Evolutionary conservation across 2,888 invertebrate genomes (phyloP).

Genomic region (Galerucella nymphaeae): DNA sequence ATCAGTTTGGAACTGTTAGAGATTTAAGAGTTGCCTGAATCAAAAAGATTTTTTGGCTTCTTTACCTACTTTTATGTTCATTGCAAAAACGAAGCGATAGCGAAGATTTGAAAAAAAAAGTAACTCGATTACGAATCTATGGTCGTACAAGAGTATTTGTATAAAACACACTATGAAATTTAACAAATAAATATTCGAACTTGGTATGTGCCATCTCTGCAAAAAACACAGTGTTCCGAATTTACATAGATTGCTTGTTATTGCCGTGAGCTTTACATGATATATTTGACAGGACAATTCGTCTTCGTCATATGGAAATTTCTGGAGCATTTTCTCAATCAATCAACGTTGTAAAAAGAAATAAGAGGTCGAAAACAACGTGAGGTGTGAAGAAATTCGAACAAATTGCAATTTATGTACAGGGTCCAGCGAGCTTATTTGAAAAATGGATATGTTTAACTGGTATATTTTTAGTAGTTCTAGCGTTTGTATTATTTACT

Average conservation of each 20-base stretch:
- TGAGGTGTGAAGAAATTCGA: not conserved
- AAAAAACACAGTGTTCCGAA: conserved; percentile 25
- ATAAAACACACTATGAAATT: too few relatives aligned
- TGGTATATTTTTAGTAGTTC: too few relatives aligned
- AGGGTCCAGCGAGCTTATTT: not conserved
- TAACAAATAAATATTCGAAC: not conserved
- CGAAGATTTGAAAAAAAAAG: too few relatives aligned
- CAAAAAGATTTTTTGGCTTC: too few relatives aligned
- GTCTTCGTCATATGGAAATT: conserved; percentile 32
- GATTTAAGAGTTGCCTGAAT: too few relatives aligned
- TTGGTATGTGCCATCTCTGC: conserved; percentile 6
- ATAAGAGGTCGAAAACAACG: not conserved
- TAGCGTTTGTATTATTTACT: too few relatives aligned
- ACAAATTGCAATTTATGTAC: not conserved
- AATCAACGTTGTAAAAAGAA: conserved; percentile 19
- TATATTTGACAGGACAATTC: conserved; percentile 24
- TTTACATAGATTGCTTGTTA: conserved; percentile 50
- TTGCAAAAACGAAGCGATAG: too few relatives aligned
- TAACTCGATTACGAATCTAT: too few relatives aligned
- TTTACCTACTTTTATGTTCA: too few relatives aligned
- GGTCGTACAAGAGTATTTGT: too few relatives aligned
- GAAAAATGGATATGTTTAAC: too few relatives aligned
- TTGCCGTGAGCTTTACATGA: conserved; percentile 31
- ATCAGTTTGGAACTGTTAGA: too few relatives aligned
- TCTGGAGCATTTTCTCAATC: conserved; percentile 16